phyloP scores from a whole-genome alignment of 2,113 vertebrate species.

The Mus musculus region DNA sequence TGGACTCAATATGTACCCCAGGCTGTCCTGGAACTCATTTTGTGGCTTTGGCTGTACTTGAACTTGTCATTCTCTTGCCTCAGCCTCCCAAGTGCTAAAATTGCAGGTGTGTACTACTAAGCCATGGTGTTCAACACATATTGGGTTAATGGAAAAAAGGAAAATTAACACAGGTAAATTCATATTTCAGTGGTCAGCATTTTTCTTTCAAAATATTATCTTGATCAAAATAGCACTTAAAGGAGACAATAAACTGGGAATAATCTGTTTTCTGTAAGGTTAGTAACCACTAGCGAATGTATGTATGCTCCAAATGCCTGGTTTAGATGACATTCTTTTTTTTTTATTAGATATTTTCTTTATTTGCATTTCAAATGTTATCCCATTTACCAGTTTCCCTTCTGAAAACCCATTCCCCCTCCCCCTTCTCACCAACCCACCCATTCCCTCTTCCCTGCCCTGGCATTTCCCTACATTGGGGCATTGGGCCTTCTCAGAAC shows the following conservation, averaged over 20 bases:
- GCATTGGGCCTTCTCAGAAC: no score
- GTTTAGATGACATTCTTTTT: neutral
- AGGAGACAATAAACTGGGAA: constrained; percentile 51
- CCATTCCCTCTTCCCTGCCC: no score
- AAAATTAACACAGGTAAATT: constrained; percentile 3
- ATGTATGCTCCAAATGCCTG: neutral
- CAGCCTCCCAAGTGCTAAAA: neutral
- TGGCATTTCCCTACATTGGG: no score
- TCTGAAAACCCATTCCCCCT: no score
- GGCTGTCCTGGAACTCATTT: neutral
- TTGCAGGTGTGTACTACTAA: neutral
- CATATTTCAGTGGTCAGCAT: neutral
- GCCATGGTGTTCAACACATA: neutral
- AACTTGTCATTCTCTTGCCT: neutral
- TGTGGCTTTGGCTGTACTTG: neutral
- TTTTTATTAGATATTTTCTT: no score
- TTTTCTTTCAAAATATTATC: constrained; percentile 49
- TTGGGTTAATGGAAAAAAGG: neutral
- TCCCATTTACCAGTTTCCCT: no score
- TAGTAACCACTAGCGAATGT: neutral
- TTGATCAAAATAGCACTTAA: constrained; percentile 14
- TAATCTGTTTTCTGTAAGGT: neutral
- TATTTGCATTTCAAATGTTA: no score
- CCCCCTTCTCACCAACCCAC: no score
- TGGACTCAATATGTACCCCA: neutral